Base-by-base conservation (phyloP, 2,797 vertebrate species). In the Xyrichtys novacula region DNA sequence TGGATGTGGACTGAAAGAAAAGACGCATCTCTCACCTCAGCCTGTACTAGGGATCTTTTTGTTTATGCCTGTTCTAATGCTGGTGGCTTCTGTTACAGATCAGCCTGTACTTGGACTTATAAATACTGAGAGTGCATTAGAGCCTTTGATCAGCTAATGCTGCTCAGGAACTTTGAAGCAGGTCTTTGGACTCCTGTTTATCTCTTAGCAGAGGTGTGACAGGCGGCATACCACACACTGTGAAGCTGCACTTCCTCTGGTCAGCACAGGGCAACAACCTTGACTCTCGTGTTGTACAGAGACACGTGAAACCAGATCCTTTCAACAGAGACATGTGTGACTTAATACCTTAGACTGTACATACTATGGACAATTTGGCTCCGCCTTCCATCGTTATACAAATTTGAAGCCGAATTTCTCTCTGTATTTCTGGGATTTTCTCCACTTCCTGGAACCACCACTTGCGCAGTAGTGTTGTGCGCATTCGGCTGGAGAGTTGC, bases 141-240 rank as follows among this genome's bases (percentile, higher is more conserved):
- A 10, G 62, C 9, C 71, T 86, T 91, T 90, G 83, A 91, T 85
- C 52, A 44, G 67, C 64, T 81, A 78, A 83, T 81, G 65, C 68
- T 67, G 36, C 19, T 26, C 38, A 9, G 67, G 43, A 23, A 49
- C 76, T 86, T 88, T 85, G 74, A 87, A 78, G 73, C 64, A 84
- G 78, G 72, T 26, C 0, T 4, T 54, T 55, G 5, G 2, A 32
- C 65, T 26, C 15, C 50, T 28, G 34, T 65, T 12, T 28, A 42
- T 19, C 29, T 54, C 44, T 2, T 0, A 16, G 38, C 32, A 44
- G 12, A 15, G 15, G 32, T 44, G 65, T 63, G 55, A 31, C 69
- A 86, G 71, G 70, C 83, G 80, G 79, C 68, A 77, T 85, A 75
- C 47, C 70, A 42, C 78, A 78, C 57, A 32, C 68, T 60, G 65